Conservation (phyloP, 2,888 invertebrate genomes). For the Dolomedes plantarius region DNA sequence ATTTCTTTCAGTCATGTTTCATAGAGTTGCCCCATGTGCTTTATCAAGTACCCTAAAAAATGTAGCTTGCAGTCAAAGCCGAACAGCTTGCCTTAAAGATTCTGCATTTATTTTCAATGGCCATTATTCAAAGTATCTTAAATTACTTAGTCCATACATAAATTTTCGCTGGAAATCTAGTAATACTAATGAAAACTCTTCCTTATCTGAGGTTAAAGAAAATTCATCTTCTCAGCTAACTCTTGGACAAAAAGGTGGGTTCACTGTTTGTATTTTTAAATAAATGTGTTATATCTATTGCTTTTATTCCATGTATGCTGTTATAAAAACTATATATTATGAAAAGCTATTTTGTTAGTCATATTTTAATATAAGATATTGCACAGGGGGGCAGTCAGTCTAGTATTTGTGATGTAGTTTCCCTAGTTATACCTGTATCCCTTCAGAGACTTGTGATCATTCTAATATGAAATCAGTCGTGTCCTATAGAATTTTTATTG, state of each 20-base stretch:
- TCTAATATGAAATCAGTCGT: no score
- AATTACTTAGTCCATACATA: not conserved
- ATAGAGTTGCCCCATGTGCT: not conserved
- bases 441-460: no score
- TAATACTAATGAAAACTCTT: conserved; percentile 17
- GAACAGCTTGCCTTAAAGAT: not conserved
- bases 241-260: conserved; percentile 58
- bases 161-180: not conserved
- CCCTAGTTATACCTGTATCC: no score
- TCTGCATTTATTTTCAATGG: not conserved
- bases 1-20: no score
- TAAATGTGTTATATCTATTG: no score
- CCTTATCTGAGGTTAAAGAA: conserved; percentile 44
- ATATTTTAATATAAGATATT: no score
- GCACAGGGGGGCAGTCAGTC: no score
- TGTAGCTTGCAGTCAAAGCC: not conserved
- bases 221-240: conserved; percentile 47
- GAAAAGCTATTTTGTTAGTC: no score
- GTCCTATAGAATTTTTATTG: no score
- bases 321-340: no score
- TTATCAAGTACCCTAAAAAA: not conserved
- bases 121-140: not conserved
- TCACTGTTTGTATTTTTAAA: not conserved
- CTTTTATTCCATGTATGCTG: no score
- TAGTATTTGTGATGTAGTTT: no score